These are phyloP conservation scores for Hyposoter didymator DNA, from an alignment of 2,888 invertebrate genomes.

Conservation along the genomic window DNA sequence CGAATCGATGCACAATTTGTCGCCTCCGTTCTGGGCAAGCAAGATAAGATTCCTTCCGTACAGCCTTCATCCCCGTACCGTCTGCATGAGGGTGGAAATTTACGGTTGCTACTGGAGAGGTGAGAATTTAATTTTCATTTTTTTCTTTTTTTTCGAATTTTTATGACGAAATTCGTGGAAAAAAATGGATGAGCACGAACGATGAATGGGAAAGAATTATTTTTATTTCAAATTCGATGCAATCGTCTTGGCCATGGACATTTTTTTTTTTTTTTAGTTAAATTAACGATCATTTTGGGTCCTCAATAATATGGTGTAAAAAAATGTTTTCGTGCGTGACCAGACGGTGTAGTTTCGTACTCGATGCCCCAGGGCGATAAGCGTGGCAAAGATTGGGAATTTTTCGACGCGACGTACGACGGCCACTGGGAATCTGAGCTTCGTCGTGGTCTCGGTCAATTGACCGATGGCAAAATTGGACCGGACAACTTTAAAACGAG, in stretches of 20 bases:
- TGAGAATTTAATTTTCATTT: constrained; percentile 71
- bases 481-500: constrained; percentile 90
- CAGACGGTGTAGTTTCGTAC: constrained; percentile 93
- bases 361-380: constrained; percentile 96
- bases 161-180: neutral
- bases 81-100: constrained; percentile 95
- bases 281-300: neutral
- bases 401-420: constrained; percentile 94
- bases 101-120: constrained; percentile 94
- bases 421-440: constrained; percentile 92
- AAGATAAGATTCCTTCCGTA: constrained; percentile 94
- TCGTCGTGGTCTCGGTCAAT: constrained; percentile 92
- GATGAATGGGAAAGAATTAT: neutral
- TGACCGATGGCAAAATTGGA: constrained; percentile 92
- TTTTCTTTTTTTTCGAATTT: neutral
- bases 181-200: neutral
- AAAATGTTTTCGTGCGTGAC: constrained; percentile 20
- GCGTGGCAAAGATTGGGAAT: constrained; percentile 90
- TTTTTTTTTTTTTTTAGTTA: too few species aligned
- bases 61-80: constrained; percentile 92
- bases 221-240: too few species aligned
- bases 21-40: constrained; percentile 94
- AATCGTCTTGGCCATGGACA: too few species aligned
- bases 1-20: constrained; percentile 90
- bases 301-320: neutral